Evolutionary conservation across 2,888 invertebrate genomes (phyloP), one percentile per base, ranked within the genome.

Genomic region (Brachypterus glaber): DNA sequence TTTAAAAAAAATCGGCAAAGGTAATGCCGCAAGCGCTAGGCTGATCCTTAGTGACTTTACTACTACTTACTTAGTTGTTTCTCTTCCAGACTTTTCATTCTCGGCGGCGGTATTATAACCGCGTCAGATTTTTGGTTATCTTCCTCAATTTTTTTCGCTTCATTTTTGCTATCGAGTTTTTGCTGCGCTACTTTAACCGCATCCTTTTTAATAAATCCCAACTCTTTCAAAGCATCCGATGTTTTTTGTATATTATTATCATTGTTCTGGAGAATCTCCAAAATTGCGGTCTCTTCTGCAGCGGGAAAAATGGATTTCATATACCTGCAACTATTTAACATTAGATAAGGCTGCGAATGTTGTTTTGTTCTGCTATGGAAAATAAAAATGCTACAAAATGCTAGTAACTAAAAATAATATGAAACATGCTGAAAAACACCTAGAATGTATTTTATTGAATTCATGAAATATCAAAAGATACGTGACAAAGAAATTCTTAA

Each of bases 181-280:
- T 70, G 69, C 44, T 68, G 64, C 18, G 66, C 65, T 9, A 69
- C 59, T 59, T 72, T 74, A 24, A 57, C 51, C 14, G 77, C 77
- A 48, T 86, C 87, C 44, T 80, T 78, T 58, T 84, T 86, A n/a
- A 70, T 72, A 60, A 85, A 90, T 0, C 92, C 92, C 76, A 89
- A 77, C 5, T 77, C 71, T 24, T 82, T 70, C 8, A 92, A 70
- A 47, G 78, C 79, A 52, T 90, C 88, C 7, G 89, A 84, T 1
- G 90, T 85, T 51, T 80, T 85, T 60, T 88, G 87, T 4, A 92
- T 90, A 64, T 90, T 91, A 62, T 90, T 90, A 54, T 92, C 91
- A 52, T 86, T 82, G 62, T 82, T 86, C 33, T 84, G 80, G 34
- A 90, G 67, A 27, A 88, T 73, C 54, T 92, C 91, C 36, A 91